Percentiles rank a stretch among this genome's conserved stretches.
Evolutionary conservation across 2,888 invertebrate genomes (phyloP).

Genomic region (Carabus problematicus): DNA sequence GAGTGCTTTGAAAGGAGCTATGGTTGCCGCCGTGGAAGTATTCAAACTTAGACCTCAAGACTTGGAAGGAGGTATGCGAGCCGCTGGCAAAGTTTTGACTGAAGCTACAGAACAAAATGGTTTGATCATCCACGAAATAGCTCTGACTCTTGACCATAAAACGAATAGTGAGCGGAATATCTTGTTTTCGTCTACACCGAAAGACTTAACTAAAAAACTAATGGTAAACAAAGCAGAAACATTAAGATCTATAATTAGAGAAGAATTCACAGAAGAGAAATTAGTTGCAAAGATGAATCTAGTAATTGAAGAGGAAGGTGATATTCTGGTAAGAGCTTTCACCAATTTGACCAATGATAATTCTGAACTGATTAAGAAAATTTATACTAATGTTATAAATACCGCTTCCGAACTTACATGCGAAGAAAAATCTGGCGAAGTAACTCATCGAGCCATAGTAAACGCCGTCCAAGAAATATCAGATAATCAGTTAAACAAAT

Average conservation of each 20-base stretch:
- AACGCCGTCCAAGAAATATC: conserved; percentile 70
- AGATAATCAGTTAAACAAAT: conserved; percentile 64
- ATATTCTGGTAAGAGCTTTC: conserved; percentile 69
- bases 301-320: conserved; percentile 68
- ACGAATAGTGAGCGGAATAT: conserved; percentile 55
- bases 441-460: conserved; percentile 72
- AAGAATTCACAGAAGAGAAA: conserved; percentile 64
- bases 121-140: conserved; percentile 52
- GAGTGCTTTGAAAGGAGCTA: conserved; percentile 56
- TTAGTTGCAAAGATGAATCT: conserved; percentile 70
- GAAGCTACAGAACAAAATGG: conserved; percentile 53
- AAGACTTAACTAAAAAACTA: conserved; percentile 61
- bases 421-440: conserved; percentile 70
- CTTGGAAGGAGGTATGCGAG: conserved; percentile 56
- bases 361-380: conserved; percentile 66
- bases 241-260: conserved; percentile 65
- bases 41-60: conserved; percentile 58
- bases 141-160: conserved; percentile 48
- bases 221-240: conserved; percentile 70
- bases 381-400: conserved; percentile 68
- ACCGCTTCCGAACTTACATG: conserved; percentile 67
- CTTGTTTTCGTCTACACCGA: conserved; percentile 54
- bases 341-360: conserved; percentile 70
- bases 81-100: conserved; percentile 54
- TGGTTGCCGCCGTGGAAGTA: conserved; percentile 57